Evolutionary conservation across 2,888 invertebrate genomes (phyloP).

Genomic region (Junonia oenone): DNA sequence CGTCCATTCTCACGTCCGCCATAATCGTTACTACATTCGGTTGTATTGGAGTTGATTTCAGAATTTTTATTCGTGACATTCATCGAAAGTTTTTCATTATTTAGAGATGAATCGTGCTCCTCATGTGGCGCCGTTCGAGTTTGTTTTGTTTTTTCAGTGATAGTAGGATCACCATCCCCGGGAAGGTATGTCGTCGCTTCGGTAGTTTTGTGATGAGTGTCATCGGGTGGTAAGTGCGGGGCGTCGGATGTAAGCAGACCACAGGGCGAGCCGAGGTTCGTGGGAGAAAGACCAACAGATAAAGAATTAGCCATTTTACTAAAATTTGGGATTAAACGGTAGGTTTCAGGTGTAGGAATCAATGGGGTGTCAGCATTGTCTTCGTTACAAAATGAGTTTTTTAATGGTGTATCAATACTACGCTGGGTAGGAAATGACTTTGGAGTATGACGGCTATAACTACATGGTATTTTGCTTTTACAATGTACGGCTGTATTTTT

Average conservation of each 20-base stretch:
- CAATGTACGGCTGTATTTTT: neutral
- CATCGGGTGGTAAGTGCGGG: slow-evolving; percentile 55
- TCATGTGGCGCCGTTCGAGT: slow-evolving; percentile 6
- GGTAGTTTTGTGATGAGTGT: slow-evolving; percentile 48
- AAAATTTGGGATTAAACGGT: slow-evolving; percentile 60
- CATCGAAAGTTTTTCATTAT: slow-evolving; percentile 27
- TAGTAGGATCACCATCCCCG: slow-evolving; percentile 19
- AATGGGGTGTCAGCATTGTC: slow-evolving; percentile 17
- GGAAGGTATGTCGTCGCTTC: slow-evolving; percentile 35
- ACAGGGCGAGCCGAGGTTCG: slow-evolving; percentile 69
- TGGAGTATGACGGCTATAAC: neutral
- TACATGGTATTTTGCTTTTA: slow-evolving; percentile 11
- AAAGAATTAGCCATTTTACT: slow-evolving; percentile 80
- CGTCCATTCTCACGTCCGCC: slow-evolving; percentile 78
- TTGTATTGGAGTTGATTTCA: slow-evolving; percentile 25
- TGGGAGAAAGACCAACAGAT: slow-evolving; percentile 79
- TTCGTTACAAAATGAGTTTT: slow-evolving; percentile 8
- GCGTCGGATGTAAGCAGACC: slow-evolving; percentile 67
- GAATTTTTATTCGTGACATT: slow-evolving; percentile 12
- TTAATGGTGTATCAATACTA: slow-evolving; percentile 10
- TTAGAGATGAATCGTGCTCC: slow-evolving; percentile 38
- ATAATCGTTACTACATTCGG: slow-evolving; percentile 81
- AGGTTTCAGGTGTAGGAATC: slow-evolving; percentile 11
- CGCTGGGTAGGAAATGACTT: slow-evolving; percentile 2
- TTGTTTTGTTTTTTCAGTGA: slow-evolving; percentile 29